Percentiles rank a stretch among this genome's conserved stretches.
phyloP scores from a whole-genome alignment of 2,888 invertebrate species.

The Drosophila maculinotata region DNA sequence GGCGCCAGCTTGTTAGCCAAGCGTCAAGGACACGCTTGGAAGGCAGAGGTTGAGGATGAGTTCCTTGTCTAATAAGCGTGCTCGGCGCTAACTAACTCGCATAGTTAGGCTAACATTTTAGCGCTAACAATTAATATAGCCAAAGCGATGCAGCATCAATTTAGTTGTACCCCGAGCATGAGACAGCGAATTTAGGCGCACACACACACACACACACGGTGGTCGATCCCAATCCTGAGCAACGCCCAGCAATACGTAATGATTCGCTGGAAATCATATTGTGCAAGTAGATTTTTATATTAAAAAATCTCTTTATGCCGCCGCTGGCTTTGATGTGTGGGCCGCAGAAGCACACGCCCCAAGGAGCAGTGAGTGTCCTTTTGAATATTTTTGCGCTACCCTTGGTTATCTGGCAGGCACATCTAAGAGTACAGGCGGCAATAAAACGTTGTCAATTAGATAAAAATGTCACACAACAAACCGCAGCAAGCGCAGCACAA shows the following conservation, averaged over 20 bases:
- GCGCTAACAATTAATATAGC: constrained; percentile 67
- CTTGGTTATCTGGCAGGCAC: constrained; percentile 40
- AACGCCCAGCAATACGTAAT: constrained; percentile 47
- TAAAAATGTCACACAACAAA: constrained; percentile 85
- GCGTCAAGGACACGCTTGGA: constrained; percentile 70
- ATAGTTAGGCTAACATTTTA: constrained; percentile 66
- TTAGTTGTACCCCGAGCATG: constrained; percentile 67
- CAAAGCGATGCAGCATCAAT: constrained; percentile 25
- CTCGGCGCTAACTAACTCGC: constrained; percentile 52
- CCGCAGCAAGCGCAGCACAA: constrained; percentile 60
- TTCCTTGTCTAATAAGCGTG: constrained; percentile 77
- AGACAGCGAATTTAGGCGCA: constrained; percentile 49
- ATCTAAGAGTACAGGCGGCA: constrained; percentile 50
- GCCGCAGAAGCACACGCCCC: constrained; percentile 78
- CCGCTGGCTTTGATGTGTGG: constrained; percentile 60
- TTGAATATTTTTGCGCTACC: constrained; percentile 44
- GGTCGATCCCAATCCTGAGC: constrained; percentile 46
- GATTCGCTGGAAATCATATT: constrained; percentile 69
- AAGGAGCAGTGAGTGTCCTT: constrained; percentile 31
- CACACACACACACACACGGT: constrained; percentile 46
- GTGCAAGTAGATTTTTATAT: constrained; percentile 28
- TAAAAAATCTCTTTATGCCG: constrained; percentile 20
- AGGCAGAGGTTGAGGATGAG: not conserved
- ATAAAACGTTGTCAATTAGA: constrained; percentile 82
- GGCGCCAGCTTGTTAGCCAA: constrained; percentile 68